These are phyloP conservation scores for Drosophila infuscata DNA, from an alignment of 2,888 invertebrate species.

Conservation along the genomic window DNA sequence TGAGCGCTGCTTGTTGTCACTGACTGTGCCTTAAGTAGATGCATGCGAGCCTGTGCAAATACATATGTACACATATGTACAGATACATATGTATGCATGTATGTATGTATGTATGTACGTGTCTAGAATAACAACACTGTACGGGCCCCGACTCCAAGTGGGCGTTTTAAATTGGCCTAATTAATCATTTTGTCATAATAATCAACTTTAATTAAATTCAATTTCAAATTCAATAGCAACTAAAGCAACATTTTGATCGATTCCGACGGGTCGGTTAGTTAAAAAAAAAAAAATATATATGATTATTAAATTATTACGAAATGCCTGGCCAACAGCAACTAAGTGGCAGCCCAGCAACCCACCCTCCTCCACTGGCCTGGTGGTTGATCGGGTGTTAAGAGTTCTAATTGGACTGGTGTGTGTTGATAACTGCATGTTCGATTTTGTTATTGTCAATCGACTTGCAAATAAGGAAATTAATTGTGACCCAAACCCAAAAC, in stretches of 20 bases:
- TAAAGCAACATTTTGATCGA: constrained; percentile 25
- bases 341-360: constrained; percentile 6
- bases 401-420: constrained; percentile 59
- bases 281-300: constrained; percentile 4
- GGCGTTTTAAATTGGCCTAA: constrained; percentile 75
- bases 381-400: constrained; percentile 37
- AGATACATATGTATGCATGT: not conserved
- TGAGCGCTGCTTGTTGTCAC: constrained; percentile 41
- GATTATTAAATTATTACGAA: constrained; percentile 47
- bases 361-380: no score
- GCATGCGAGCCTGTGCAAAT: constrained; percentile 2
- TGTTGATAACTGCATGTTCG: constrained; percentile 40
- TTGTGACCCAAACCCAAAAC: constrained; percentile 16
- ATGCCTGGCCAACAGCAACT: constrained; percentile 29
- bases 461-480: constrained; percentile 39
- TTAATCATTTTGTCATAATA: constrained; percentile 78
- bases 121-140: not conserved
- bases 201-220: constrained; percentile 78
- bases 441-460: constrained; percentile 30
- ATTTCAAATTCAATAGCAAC: constrained; percentile 54
- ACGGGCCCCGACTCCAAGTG: constrained; percentile 46
- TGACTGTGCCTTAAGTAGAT: constrained; percentile 19
- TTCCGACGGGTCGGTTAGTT: constrained; percentile 10
- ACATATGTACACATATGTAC: constrained; percentile 4
- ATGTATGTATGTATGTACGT: not conserved